A percentile compares a stretch with the other conserved stretches of the same genome.
These are phyloP conservation scores for Acanthis flammea DNA, from an alignment of 2,797 vertebrate genomes.

Conservation along the genomic window DNA sequence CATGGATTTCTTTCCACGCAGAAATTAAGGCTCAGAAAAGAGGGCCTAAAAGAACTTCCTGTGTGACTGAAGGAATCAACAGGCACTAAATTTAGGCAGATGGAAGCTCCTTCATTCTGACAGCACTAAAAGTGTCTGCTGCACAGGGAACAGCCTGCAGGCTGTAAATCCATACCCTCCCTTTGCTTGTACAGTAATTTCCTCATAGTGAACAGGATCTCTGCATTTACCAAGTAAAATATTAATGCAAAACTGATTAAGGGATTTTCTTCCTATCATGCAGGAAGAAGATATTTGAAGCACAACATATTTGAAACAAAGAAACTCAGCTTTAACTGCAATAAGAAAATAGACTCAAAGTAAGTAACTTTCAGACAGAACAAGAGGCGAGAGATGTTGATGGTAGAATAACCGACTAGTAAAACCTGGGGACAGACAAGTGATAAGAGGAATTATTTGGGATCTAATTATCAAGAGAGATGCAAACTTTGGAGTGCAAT, in stretches of 20 bases:
- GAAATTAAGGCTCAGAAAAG: neutral
- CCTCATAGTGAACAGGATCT: neutral
- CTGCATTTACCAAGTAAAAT: neutral
- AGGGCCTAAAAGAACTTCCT: neutral
- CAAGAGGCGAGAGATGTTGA: neutral
- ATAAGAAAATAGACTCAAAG: neutral
- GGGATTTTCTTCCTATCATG: neutral
- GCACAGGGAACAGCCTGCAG: neutral
- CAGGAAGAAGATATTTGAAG: neutral
- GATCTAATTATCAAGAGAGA: neutral
- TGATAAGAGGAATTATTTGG: neutral
- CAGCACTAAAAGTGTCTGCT: neutral
- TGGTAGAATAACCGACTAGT: neutral
- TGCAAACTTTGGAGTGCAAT: neutral
- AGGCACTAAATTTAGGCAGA: neutral
- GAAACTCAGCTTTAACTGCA: neutral
- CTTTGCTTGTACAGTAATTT: neutral
- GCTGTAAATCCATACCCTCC: neutral
- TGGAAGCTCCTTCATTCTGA: neutral
- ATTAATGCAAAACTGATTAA: conserved; percentile 10
- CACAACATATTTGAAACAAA: neutral
- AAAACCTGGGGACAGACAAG: neutral
- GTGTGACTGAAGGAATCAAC: neutral
- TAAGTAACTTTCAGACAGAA: neutral
- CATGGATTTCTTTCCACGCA: neutral